These are phyloP conservation scores for Nanorana parkeri DNA, from an alignment of 2,113 vertebrate species.

Conservation along the genomic window DNA sequence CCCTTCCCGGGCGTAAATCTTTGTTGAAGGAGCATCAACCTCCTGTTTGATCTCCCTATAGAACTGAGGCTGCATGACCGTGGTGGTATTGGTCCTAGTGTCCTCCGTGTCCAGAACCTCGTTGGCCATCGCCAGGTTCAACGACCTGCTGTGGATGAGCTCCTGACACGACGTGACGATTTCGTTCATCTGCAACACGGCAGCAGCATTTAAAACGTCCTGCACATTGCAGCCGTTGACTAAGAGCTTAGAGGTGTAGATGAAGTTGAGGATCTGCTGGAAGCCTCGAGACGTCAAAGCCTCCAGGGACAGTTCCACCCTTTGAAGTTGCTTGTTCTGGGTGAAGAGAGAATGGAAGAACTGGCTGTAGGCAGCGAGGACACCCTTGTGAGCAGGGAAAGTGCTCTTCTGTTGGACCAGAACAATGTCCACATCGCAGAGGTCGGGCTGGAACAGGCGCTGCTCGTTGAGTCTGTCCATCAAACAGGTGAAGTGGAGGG, in stretches of 20 bases:
- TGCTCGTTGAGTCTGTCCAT: constrained; percentile 96
- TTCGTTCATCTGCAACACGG: constrained; percentile 91
- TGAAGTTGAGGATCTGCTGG: constrained; percentile 95
- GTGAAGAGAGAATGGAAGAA: constrained; percentile 95
- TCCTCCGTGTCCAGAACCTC: constrained; percentile 73
- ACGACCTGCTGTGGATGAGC: constrained; percentile 85
- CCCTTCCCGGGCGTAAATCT: constrained; percentile 86
- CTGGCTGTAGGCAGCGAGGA: constrained; percentile 92
- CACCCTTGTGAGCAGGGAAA: constrained; percentile 91
- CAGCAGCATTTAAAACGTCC: constrained; percentile 87
- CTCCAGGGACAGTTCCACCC: constrained; percentile 89
- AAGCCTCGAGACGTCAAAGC: constrained; percentile 87
- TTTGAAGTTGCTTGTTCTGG: constrained; percentile 90
- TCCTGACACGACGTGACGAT: constrained; percentile 90
- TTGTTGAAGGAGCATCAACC: constrained; percentile 77
- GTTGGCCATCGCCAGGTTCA: constrained; percentile 68
- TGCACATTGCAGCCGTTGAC: constrained; percentile 88
- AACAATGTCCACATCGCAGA: constrained; percentile 95
- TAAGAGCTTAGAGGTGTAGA: constrained; percentile 93
- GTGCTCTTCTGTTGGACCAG: constrained; percentile 90
- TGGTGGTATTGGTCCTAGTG: constrained; percentile 57
- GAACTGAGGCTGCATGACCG: constrained; percentile 67
- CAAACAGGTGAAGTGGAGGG: constrained; percentile 91
- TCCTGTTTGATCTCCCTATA: constrained; percentile 93
- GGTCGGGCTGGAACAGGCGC: constrained; percentile 92